Base-by-base conservation (phyloP, 2,888 invertebrate species). In the Oegoconia quadripuncta region DNA sequence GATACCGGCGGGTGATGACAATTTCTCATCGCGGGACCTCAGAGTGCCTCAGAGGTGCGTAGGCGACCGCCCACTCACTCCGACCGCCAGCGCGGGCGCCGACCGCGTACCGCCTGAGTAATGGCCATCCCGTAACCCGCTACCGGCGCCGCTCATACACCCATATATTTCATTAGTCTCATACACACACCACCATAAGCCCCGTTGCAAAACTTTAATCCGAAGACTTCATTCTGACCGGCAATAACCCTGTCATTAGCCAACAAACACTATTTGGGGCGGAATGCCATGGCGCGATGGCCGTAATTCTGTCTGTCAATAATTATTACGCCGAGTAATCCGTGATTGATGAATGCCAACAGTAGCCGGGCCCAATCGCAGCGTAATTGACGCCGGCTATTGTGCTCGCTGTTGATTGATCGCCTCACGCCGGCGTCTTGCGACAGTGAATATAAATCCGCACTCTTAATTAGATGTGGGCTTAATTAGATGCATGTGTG, bases 301-400 rank as follows among this genome's bases (percentile, higher is more conserved):
- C 61, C 50, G 62, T 69, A 68, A 70, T 69, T 68, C 65, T 55
- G 52, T 57, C 72, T 71, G 81, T 82, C 81, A 80, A 76, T 84
- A 78, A 78, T 80, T 74, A 83, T 78, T 76, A 76, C 63, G 51
- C 50, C 49, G 63, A 63, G 65, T 80, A 77, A 80, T 76, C 70
- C 65, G 48, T 74, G 82, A 84, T 83, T 81, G 79, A 83, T 82
- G 76, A 66, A 64, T 54, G 67, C 59, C 64, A 65, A 78, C 83
- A 69, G 84, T 76, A 83, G 83, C 68, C 43, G 46, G 49, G 52
- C 47, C 52, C 55, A 60, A 63, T 59, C 72, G 52, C 50, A 54
- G 52, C 17, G 64, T 77, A 80, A 83, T 80, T 74, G 78, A 74
- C 67, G 69, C 62, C 37, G 51, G 50, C 67, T 56, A 79, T 82